phyloP scores from a whole-genome alignment of 2,888 invertebrate genomes.

The Macrosoma leucophasiata region DNA sequence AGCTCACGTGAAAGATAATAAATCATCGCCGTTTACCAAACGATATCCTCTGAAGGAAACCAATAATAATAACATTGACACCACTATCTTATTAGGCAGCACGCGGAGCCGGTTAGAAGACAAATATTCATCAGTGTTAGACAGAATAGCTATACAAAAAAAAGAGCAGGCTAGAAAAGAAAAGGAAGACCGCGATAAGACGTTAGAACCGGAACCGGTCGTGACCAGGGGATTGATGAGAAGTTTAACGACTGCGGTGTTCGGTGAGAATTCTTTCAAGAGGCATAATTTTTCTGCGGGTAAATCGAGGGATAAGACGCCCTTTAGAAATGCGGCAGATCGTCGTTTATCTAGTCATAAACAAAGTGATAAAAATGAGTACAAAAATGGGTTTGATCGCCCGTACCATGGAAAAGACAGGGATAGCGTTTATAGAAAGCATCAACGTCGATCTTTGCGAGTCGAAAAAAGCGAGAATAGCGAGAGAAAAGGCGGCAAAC shows the following conservation, averaged over 20 bases:
- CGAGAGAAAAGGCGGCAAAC: slow-evolving; percentile 62
- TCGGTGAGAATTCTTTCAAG: slow-evolving; percentile 78
- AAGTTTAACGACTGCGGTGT: slow-evolving; percentile 83
- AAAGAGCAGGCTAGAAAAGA: slow-evolving; percentile 69
- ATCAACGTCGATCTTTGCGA: slow-evolving; percentile 75
- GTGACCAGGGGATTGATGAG: slow-evolving; percentile 75
- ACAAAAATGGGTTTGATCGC: slow-evolving; percentile 57
- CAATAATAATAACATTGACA: slow-evolving; percentile 65
- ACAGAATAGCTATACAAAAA: slow-evolving; percentile 79
- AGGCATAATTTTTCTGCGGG: slow-evolving; percentile 74
- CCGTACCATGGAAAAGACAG: slow-evolving; percentile 61
- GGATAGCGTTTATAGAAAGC: slow-evolving; percentile 65
- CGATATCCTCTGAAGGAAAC: slow-evolving; percentile 65
- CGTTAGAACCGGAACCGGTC: slow-evolving; percentile 77
- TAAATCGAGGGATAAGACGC: slow-evolving; percentile 78
- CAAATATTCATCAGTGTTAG: slow-evolving; percentile 85
- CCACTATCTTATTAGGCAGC: slow-evolving; percentile 59
- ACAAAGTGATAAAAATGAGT: slow-evolving; percentile 49
- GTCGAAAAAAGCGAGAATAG: slow-evolving; percentile 79
- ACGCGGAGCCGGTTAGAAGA: slow-evolving; percentile 84
- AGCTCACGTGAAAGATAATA: slow-evolving; percentile 61
- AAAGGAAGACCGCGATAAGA: slow-evolving; percentile 80
- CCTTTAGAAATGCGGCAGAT: slow-evolving; percentile 72
- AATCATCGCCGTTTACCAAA: slow-evolving; percentile 61
- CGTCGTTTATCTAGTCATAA: slow-evolving; percentile 54